Percentiles rank a stretch among this genome's conserved stretches.
Evolutionary conservation across 2,113 vertebrate genomes (phyloP).

Genomic region (Cercocebus atys): DNA sequence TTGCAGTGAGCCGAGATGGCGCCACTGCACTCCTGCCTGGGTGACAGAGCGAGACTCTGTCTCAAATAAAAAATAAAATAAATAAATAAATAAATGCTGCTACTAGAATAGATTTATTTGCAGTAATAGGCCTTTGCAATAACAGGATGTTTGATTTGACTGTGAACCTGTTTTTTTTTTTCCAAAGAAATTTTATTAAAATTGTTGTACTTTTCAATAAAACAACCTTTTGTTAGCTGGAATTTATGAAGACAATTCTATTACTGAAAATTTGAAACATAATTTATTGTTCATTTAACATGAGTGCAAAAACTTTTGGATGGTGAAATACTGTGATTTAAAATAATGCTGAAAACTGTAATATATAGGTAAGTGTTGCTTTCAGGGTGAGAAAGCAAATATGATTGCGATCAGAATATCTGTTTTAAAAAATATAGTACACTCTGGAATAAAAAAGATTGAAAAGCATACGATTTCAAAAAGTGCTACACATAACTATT

Average conservation of each 20-base stretch:
- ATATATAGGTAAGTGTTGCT: not conserved
- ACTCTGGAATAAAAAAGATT: not conserved
- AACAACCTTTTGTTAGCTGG: not conserved
- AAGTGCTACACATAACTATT: not conserved
- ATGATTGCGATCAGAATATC: not conserved
- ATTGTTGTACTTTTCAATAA: not conserved
- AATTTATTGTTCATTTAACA: not conserved
- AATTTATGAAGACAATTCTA: not conserved
- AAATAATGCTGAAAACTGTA: not conserved
- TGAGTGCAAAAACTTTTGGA: not conserved
- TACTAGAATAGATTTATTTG: constrained; percentile 1
- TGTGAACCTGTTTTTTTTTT: constrained; percentile 35
- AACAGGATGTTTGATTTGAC: constrained; percentile 16
- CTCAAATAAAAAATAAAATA: too few relatives aligned
- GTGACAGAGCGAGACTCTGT: too few relatives aligned
- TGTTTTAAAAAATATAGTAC: not conserved
- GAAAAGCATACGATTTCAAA: not conserved
- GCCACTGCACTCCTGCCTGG: too few relatives aligned
- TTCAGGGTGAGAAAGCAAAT: constrained; percentile 1
- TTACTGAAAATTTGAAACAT: not conserved
- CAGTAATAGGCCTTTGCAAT: not conserved
- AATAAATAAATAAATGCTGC: not conserved
- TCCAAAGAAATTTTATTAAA: constrained; percentile 43
- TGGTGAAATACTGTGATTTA: not conserved
- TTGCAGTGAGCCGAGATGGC: too few relatives aligned